Evolutionary conservation across 2,888 invertebrate genomes (phyloP), one percentile per base, ranked within the genome.

Genomic region (Nemotelus pantherinus): DNA sequence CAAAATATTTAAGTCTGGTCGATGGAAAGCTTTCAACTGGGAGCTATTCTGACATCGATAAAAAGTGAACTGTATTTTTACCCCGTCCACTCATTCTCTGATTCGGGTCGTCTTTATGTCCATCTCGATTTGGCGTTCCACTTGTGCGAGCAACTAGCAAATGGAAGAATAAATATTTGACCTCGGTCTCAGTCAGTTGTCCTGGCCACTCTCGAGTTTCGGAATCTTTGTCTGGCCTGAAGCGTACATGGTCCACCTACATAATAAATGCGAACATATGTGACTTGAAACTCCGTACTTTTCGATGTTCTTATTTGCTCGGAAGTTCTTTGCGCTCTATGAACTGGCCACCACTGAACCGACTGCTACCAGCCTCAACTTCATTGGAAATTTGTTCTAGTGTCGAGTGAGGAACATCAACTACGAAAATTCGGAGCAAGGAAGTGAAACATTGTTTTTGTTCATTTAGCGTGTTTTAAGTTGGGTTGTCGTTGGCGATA

Each of bases 261-360:
- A 25, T 58, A 72, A 72, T 72, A 72, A 72, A 72, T 58, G 72
- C 72, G 58, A 45, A 47, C 72, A 72, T 72, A 41, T 72, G 57
- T 58, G 55, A 39, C 68, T 68, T 48, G 39, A n/a, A 58, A 25
- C 58, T 58, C 43, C 43, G 48, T 50, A 9, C 41, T 41, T 68
- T 6, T 10, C 10, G 9, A 53, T 68, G n/a, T 41, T 48, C 53
- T 39, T 68, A 50, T 68, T 48, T 68, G 68, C 50, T 53, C 68
- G 39, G 41, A 50, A 53, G 43, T 68, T 41, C 68, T 68, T 68
- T 44, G 43, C 43, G 63, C 5, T 63, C 3, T 39, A 4, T 43
- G 10, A 63, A 43, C 41, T 1, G 7, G 39, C 41, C 63, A 63
- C 63, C 43, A 3, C 4, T 7, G 6, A 0, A 43, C 63, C 43